phyloP scores from a whole-genome alignment of 2,888 invertebrate species.

The Eupithecia exiguata region DNA sequence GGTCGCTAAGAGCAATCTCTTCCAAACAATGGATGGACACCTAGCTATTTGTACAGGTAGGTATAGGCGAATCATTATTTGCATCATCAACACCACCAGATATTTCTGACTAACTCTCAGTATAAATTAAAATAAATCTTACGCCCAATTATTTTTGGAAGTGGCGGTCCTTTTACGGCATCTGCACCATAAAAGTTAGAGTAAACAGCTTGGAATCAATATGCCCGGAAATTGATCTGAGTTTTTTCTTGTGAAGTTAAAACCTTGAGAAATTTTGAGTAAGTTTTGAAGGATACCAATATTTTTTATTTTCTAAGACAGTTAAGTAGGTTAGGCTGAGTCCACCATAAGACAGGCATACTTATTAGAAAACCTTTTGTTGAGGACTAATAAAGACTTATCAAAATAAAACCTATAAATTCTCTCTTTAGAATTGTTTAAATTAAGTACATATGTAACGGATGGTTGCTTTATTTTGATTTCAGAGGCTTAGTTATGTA shows the following conservation, averaged over 20 bases:
- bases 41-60: background rate
- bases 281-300: background rate
- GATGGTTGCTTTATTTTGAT: background rate
- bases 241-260: conserved; percentile 11
- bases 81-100: background rate
- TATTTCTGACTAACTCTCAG: background rate
- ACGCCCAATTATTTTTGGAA: background rate
- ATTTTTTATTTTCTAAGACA: background rate
- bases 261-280: background rate
- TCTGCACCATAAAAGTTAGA: background rate
- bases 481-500: background rate
- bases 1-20: background rate
- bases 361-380: background rate
- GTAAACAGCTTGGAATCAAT: conserved; percentile 15
- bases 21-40: background rate
- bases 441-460: background rate
- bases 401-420: background rate
- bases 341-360: background rate
- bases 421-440: background rate
- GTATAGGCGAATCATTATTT: background rate
- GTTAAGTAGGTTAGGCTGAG: background rate
- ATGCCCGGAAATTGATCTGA: conserved; percentile 10
- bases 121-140: background rate
- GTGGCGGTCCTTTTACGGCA: background rate
- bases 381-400: background rate